These are phyloP conservation scores for Illadopsis cleaveri DNA, from an alignment of 2,113 vertebrate species.

Conservation along the genomic window DNA sequence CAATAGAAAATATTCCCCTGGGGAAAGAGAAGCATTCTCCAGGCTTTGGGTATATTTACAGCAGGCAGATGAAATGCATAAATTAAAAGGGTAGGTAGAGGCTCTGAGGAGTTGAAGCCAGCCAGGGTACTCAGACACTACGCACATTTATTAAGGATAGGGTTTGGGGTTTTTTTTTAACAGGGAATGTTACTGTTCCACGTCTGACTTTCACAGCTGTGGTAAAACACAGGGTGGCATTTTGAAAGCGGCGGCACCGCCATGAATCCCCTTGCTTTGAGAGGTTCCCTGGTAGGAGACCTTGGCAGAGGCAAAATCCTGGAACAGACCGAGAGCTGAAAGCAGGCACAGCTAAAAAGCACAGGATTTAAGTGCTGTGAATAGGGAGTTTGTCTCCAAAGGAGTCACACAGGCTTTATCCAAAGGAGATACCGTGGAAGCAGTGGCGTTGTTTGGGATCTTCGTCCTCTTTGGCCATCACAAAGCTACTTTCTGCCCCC, in stretches of 20 bases:
- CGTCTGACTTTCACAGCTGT: not conserved
- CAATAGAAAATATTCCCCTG: not conserved
- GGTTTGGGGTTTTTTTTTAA: not conserved
- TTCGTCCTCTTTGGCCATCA: not conserved
- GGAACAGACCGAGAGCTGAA: not conserved
- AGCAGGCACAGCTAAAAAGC: not conserved
- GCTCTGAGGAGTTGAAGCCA: not conserved
- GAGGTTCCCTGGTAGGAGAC: not conserved
- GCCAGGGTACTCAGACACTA: not conserved
- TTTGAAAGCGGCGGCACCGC: not conserved
- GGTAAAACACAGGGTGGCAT: not conserved
- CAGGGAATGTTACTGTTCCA: not conserved
- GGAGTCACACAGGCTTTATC: not conserved
- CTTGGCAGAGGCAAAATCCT: not conserved
- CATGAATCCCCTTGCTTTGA: not conserved
- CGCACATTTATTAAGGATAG: not conserved
- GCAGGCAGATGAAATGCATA: constrained; percentile 25
- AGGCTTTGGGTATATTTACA: not conserved
- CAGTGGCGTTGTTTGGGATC: not conserved
- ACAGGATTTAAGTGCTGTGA: not conserved
- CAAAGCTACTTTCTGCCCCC: not conserved
- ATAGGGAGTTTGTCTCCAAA: not conserved
- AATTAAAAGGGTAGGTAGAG: not conserved
- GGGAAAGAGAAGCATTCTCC: not conserved
- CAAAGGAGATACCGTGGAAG: not conserved